Evolutionary conservation across 2,113 vertebrate species (phyloP).

Genomic region (Zosterops pallidus): DNA sequence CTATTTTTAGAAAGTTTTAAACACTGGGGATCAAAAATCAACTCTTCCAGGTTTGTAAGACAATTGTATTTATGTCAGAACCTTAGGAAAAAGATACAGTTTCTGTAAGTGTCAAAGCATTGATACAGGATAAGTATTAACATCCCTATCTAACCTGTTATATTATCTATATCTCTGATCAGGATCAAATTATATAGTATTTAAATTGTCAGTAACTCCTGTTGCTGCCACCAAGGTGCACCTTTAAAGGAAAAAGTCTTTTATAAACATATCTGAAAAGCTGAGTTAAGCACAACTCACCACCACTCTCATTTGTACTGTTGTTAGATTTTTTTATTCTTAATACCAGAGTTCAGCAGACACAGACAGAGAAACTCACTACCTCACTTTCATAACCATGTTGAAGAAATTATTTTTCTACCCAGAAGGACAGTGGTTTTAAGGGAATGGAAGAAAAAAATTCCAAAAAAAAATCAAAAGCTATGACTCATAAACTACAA

Average conservation of each 20-base stretch:
- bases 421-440: not conserved
- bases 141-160: not conserved
- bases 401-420: not conserved
- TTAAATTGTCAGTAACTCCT: not conserved
- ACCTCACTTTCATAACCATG: not conserved
- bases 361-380: not conserved
- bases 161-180: not conserved
- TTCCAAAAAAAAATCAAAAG: constrained; percentile 10
- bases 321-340: not conserved
- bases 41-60: not conserved
- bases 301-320: not conserved
- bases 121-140: not conserved
- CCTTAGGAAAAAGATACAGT: not conserved
- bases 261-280: not conserved
- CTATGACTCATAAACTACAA: not conserved
- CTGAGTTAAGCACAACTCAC: not conserved
- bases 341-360: not conserved
- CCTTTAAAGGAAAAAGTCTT: not conserved
- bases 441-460: not conserved
- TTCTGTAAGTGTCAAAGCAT: not conserved
- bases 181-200: not conserved
- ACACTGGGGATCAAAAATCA: not conserved
- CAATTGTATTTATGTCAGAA: not conserved
- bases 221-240: not conserved
- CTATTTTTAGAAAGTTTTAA: not conserved